Conservation (phyloP, 2,113 vertebrate species). For the Heptranchias perlo region DNA sequence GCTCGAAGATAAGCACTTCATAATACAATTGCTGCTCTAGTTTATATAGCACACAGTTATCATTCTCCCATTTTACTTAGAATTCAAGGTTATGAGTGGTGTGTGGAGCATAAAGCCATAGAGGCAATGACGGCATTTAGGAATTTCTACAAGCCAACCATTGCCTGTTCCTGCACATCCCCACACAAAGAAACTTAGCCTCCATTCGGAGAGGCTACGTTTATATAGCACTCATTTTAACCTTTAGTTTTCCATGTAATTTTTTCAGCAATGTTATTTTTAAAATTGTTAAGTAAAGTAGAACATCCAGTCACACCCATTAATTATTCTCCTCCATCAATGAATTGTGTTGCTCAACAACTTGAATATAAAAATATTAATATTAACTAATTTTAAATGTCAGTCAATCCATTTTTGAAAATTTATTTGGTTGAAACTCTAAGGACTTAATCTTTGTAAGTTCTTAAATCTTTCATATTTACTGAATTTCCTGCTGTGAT, state of each 20-base stretch:
- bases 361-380: background rate
- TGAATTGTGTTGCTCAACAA: background rate
- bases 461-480: background rate
- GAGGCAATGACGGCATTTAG: background rate
- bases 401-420: background rate
- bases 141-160: background rate
- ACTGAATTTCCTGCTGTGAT: background rate
- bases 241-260: background rate
- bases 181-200: background rate
- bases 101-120: background rate
- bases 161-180: background rate
- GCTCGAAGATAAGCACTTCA: background rate
- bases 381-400: background rate
- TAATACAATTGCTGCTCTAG: background rate
- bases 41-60: background rate
- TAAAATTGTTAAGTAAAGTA: background rate
- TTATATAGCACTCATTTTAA: background rate
- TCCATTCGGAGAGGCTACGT: background rate
- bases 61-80: background rate
- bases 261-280: background rate
- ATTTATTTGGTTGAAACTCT: background rate
- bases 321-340: background rate
- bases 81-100: slow-evolving; percentile 25
- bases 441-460: background rate
- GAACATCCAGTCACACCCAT: background rate